These are phyloP conservation scores for Falcunculus frontatus DNA, from an alignment of 2,113 vertebrate genomes.

Conservation along the genomic window DNA sequence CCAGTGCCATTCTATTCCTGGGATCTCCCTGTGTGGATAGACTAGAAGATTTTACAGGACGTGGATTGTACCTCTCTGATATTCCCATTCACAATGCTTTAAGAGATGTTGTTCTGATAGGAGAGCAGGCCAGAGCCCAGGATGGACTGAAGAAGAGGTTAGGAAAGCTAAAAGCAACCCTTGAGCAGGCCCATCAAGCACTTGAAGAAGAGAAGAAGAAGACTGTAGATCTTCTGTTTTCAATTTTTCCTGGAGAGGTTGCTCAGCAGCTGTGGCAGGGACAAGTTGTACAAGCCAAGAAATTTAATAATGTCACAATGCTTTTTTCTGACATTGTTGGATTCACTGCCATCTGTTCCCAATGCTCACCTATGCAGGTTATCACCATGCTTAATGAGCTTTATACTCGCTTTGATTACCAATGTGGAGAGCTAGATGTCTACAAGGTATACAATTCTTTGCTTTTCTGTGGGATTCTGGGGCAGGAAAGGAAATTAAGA, in stretches of 20 bases:
- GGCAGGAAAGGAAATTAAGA: not conserved
- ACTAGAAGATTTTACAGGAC: slow-evolving; percentile 92
- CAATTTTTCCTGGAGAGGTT: slow-evolving; percentile 92
- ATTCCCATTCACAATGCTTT: slow-evolving; percentile 96
- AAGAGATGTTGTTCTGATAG: slow-evolving; percentile 94
- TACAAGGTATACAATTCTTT: slow-evolving; percentile 85
- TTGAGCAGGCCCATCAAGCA: slow-evolving; percentile 91
- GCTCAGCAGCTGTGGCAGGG: slow-evolving; percentile 97
- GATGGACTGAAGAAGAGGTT: slow-evolving; percentile 94
- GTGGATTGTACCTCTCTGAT: slow-evolving; percentile 93
- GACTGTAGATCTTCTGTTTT: slow-evolving; percentile 93
- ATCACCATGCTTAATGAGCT: slow-evolving; percentile 96
- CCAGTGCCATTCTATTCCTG: slow-evolving; percentile 88
- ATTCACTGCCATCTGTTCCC: slow-evolving; percentile 94
- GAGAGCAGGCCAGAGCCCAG: slow-evolving; percentile 94
- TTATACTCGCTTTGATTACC: slow-evolving; percentile 93
- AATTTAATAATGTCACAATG: slow-evolving; percentile 92
- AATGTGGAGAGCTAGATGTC: slow-evolving; percentile 92
- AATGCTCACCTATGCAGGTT: slow-evolving; percentile 95
- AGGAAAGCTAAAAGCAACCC: slow-evolving; percentile 92
- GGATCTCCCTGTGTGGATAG: slow-evolving; percentile 96
- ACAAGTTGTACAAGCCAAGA: slow-evolving; percentile 91
- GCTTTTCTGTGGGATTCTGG: not conserved
- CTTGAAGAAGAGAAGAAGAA: slow-evolving; percentile 97
- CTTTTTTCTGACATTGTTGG: slow-evolving; percentile 98